Percentiles rank a stretch among this genome's conserved stretches.
Conservation (phyloP, 2,113 vertebrate genomes). For the Regulus satrapa region DNA sequence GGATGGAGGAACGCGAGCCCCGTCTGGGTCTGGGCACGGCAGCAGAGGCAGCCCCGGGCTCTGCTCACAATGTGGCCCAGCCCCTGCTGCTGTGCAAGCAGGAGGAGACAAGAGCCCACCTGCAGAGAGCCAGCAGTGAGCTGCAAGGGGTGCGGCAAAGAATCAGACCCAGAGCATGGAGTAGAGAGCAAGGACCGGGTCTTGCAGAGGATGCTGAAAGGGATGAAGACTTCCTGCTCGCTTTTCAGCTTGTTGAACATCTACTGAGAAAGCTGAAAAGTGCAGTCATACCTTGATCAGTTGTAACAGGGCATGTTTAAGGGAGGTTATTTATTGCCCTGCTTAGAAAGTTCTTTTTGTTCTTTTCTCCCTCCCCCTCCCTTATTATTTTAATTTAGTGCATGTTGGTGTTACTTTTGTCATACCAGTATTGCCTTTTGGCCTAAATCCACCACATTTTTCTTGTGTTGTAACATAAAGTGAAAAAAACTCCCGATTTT, state of each 20-base stretch:
- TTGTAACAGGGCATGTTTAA: not conserved
- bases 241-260: not conserved
- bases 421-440: not conserved
- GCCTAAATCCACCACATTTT: not conserved
- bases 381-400: not conserved
- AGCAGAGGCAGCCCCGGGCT: accelerated
- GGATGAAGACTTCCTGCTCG: not conserved
- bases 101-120: not conserved
- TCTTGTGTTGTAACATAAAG: not conserved
- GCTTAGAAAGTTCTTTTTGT: not conserved
- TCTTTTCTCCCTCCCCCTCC: not conserved
- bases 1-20: not conserved
- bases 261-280: not conserved
- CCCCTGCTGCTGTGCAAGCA: not conserved
- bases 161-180: not conserved
- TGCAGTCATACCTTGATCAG: not conserved
- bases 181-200: not conserved
- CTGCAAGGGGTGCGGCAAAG: not conserved
- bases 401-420: not conserved
- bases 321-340: not conserved
- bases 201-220: not conserved
- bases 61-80: not conserved
- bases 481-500: not conserved
- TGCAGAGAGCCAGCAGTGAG: not conserved
- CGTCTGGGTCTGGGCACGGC: too few species aligned